Conservation (phyloP, 2,888 invertebrate genomes). For the Troilus luridus region DNA sequence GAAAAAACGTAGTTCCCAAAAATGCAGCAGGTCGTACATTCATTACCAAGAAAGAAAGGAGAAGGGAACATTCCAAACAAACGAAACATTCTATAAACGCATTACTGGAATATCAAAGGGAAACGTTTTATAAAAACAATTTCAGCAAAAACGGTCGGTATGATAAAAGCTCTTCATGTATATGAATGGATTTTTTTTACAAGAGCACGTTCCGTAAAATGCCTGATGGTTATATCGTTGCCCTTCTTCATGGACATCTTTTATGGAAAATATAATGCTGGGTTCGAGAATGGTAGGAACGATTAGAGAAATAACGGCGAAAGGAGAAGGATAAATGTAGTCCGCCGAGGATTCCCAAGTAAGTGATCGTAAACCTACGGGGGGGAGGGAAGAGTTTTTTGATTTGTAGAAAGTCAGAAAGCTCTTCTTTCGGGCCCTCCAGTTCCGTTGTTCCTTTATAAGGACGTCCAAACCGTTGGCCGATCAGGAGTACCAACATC, state of each 20-base stretch:
- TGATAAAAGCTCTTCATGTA: background rate
- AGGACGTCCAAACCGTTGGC: conserved; percentile 41
- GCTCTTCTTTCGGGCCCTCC: background rate
- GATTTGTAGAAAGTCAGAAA: conserved; percentile 33
- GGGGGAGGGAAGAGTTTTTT: conserved; percentile 10
- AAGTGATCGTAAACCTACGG: conserved; percentile 13
- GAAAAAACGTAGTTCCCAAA: background rate
- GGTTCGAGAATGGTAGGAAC: background rate
- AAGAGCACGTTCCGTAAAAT: conserved; percentile 35
- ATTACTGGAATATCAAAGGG: background rate
- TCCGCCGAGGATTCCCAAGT: background rate
- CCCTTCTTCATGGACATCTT: background rate
- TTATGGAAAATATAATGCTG: background rate
- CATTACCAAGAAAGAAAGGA: background rate
- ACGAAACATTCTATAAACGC: background rate
- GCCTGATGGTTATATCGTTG: background rate
- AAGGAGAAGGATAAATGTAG: background rate
- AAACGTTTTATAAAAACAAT: background rate
- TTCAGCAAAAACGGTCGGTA: background rate
- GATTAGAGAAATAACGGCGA: conserved; percentile 46
- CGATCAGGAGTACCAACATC: conserved; percentile 10
- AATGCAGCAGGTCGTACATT: background rate
- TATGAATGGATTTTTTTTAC: conserved; percentile 44
- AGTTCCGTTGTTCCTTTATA: conserved; percentile 29
- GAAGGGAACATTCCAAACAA: background rate